Conservation (phyloP, 2,888 invertebrate genomes). For the Frankliniella intonsa region DNA sequence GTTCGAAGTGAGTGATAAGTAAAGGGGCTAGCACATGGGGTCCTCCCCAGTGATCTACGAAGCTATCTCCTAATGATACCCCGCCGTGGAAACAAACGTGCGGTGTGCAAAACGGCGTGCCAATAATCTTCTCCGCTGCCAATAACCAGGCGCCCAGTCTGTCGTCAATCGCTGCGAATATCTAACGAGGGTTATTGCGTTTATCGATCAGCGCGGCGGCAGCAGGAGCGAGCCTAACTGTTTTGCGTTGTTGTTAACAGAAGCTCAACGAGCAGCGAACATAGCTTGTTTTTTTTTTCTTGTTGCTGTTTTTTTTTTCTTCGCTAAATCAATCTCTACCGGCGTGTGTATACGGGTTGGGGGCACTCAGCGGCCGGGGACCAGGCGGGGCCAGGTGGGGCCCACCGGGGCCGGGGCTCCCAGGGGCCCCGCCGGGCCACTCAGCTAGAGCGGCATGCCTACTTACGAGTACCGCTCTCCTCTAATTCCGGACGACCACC, state of each 20-base stretch:
- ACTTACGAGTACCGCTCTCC: too few relatives aligned
- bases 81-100: neutral
- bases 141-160: neutral
- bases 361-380: neutral
- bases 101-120: neutral
- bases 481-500: too few relatives aligned
- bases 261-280: constrained; percentile 14
- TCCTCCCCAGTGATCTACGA: too few relatives aligned
- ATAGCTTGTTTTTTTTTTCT: neutral
- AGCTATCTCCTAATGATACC: too few relatives aligned
- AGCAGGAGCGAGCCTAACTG: neutral
- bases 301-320: neutral
- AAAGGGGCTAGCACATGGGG: too few relatives aligned
- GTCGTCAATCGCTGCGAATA: neutral
- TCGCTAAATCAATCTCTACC: neutral
- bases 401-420: too few relatives aligned
- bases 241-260: constrained; percentile 16
- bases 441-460: too few relatives aligned
- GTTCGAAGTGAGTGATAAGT: too few relatives aligned
- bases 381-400: neutral
- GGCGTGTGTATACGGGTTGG: neutral
- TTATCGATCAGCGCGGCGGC: neutral
- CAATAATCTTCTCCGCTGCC: neutral
- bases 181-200: neutral
- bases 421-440: too few relatives aligned